Conservation (phyloP, 2,888 invertebrate genomes). For the Zaprionus obscuricornis region DNA sequence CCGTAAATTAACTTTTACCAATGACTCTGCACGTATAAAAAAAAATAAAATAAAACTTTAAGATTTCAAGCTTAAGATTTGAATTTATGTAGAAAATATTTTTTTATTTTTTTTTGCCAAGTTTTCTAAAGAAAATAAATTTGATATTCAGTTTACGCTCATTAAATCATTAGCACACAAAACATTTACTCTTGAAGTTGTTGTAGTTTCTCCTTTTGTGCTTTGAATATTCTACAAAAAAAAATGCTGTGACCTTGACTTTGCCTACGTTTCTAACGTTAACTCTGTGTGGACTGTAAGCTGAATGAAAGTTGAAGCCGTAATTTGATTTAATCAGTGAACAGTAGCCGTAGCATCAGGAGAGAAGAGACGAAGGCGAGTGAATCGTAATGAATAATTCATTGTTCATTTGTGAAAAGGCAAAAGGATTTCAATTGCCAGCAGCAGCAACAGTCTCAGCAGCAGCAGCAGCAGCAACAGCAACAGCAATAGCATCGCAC, state of each 20-base stretch:
- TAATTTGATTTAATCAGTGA: constrained; percentile 63
- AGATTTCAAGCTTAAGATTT: not conserved
- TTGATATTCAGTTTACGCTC: constrained; percentile 28
- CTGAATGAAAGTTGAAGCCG: constrained; percentile 7
- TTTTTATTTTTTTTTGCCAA: too few relatives aligned
- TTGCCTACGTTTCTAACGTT: not conserved
- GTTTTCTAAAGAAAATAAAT: constrained; percentile 18
- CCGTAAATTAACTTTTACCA: constrained; percentile 44
- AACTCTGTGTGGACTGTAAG: constrained; percentile 7
- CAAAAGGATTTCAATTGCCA: constrained; percentile 34
- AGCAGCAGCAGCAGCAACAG: too few relatives aligned
- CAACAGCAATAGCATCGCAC: too few relatives aligned
- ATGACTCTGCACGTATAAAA: too few relatives aligned
- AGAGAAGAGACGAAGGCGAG: constrained; percentile 31
- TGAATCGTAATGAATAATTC: constrained; percentile 62
- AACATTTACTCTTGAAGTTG: constrained; percentile 1
- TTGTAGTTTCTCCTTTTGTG: not conserved
- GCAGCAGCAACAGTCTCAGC: too few relatives aligned
- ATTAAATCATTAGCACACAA: constrained; percentile 29
- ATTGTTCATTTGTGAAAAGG: constrained; percentile 35
- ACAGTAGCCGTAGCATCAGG: not conserved
- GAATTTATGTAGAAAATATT: not conserved
- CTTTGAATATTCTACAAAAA: not conserved
- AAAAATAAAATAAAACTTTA: too few relatives aligned
- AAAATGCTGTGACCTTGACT: constrained; percentile 22